Evolutionary conservation across 1,140 invertebrate genomes (phyloP), one percentile per base, ranked within the genome.

Genomic region (Heliconius eleuchia): DNA sequence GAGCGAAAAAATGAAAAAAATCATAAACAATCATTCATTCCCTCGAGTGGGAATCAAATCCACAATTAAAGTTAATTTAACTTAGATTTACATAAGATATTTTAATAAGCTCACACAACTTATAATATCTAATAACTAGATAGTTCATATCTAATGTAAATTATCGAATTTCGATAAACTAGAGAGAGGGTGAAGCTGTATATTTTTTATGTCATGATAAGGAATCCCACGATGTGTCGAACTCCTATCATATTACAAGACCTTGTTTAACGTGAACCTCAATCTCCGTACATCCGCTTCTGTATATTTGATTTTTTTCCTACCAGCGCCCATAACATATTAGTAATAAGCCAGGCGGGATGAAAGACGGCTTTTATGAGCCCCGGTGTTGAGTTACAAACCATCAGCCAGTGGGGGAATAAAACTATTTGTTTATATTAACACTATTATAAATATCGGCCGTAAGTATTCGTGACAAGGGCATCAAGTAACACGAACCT

Each of bases 291-390:
- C 87, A 90, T 92, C 89, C 86, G 87, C 84, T 88, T 82, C 84
- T 78, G 66, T 78, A 81, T 88, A 82, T 72, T 72, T 72, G 3
- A 72, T 88, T 89, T 87, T 88, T 84, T 34, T 34, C 30, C 74
- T 85, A 75, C 66, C 57, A 87, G 81, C 82, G 86, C 84, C 82
- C 83, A 84, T 86, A 74, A 84, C 83, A 86, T 86, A 82, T 86
- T 84, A 80, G 74, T 93, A 91, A 92, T 92, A 88, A 88, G 90
- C 76, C 84, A 84, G 85, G 82, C 85, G 84, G 85, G 90, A 90
- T 92, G 92, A 93, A 92, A 92, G 92, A 92, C 87, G 81, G 76
- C 86, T 78, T 91, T 92, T 90, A 91, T 89, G 85, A 87, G 81
- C 79, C 76, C 79, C 80, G 82, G 90, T 90, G 87, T 93, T 86